These are phyloP conservation scores for Eretmocerus hayati DNA, from an alignment of 2,888 invertebrate species.

Conservation along the genomic window DNA sequence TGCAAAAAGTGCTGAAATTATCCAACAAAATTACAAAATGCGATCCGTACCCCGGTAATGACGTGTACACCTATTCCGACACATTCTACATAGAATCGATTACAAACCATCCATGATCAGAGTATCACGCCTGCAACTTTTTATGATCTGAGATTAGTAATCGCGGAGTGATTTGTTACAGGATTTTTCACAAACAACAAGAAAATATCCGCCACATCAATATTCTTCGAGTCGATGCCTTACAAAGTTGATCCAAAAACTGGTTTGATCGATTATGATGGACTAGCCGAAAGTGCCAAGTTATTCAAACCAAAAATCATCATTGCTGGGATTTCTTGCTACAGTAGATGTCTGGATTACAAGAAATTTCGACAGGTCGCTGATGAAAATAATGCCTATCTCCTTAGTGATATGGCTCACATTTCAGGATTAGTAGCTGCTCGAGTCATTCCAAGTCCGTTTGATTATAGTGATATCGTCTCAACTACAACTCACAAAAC, in stretches of 20 bases:
- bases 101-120: too few species aligned
- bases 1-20: too few species aligned
- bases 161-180: too few species aligned
- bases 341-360: conserved; percentile 88
- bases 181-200: conserved; percentile 83
- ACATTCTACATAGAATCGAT: too few species aligned
- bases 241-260: conserved; percentile 80
- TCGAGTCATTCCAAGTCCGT: conserved; percentile 79
- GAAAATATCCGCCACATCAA: conserved; percentile 92
- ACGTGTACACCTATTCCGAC: too few species aligned
- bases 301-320: conserved; percentile 89
- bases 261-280: conserved; percentile 90
- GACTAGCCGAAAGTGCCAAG: conserved; percentile 70
- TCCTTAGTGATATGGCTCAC: conserved; percentile 96
- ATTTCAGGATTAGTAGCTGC: conserved; percentile 88
- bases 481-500: conserved; percentile 95
- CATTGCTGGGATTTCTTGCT: conserved; percentile 91
- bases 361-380: conserved; percentile 78
- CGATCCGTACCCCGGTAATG: too few species aligned
- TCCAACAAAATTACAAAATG: too few species aligned
- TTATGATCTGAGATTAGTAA: too few species aligned
- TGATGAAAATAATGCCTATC: conserved; percentile 74
- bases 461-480: conserved; percentile 85
- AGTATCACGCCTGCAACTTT: too few species aligned
- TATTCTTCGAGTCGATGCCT: conserved; percentile 97